Conservation (phyloP, 2,113 vertebrate genomes). For the Reinhardtius hippoglossoides region DNA sequence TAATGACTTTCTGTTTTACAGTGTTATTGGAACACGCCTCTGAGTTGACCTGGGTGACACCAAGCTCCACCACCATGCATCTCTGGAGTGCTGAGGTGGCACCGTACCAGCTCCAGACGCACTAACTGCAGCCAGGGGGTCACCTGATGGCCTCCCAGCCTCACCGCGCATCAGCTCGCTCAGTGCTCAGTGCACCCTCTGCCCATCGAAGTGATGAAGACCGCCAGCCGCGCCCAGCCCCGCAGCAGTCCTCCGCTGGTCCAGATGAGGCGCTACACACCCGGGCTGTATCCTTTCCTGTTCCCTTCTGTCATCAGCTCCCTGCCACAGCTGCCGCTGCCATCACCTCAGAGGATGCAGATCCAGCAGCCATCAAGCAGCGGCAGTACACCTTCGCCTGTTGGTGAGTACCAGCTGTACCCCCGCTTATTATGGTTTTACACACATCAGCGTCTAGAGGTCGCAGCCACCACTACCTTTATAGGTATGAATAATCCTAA, state of each 20-base stretch:
- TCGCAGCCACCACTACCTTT: too few species aligned
- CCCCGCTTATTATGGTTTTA: background rate
- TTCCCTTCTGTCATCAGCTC: constrained; percentile 93
- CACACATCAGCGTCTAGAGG: too few species aligned
- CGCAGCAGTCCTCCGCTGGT: constrained; percentile 88
- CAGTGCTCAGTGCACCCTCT: constrained; percentile 52
- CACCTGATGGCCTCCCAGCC: constrained; percentile 70
- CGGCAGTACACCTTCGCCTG: constrained; percentile 90
- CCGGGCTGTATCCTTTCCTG: constrained; percentile 89
- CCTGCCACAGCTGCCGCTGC: constrained; percentile 84
- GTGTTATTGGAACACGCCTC: constrained; percentile 17
- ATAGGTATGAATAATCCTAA: too few species aligned
- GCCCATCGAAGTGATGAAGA: constrained; percentile 82
- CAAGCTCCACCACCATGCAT: constrained; percentile 47
- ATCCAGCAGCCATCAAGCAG: constrained; percentile 86
- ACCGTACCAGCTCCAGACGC: constrained; percentile 35
- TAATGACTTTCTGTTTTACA: constrained; percentile 54
- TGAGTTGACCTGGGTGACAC: constrained; percentile 3
- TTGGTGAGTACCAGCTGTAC: constrained; percentile 85
- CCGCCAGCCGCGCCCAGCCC: constrained; percentile 88
- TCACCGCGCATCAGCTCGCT: constrained; percentile 35
- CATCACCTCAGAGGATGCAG: constrained; percentile 86
- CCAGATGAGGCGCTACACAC: constrained; percentile 92
- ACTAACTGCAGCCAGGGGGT: constrained; percentile 53
- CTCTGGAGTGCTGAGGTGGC: constrained; percentile 56